Percentiles rank a stretch among this genome's conserved stretches.
Evolutionary conservation across 2,113 vertebrate genomes (phyloP).

Genomic region (Tichodroma muraria): DNA sequence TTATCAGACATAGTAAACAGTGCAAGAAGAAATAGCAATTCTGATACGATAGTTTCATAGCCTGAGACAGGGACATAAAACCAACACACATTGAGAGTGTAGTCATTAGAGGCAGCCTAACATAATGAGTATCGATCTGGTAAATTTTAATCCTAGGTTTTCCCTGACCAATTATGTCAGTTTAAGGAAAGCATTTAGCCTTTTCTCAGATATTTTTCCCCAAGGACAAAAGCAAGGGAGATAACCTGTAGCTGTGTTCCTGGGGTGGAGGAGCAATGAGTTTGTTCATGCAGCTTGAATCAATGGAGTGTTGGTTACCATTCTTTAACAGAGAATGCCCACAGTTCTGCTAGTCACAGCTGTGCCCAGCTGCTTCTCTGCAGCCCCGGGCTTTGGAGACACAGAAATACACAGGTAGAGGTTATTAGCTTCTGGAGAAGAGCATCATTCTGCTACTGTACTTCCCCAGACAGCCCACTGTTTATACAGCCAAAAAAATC

Average conservation of each 20-base stretch:
- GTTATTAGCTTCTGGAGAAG: neutral
- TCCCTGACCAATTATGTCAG: neutral
- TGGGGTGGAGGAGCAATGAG: neutral
- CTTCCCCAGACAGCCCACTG: neutral
- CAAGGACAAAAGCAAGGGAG: neutral
- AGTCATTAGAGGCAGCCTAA: neutral
- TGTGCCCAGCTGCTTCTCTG: neutral
- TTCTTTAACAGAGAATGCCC: neutral
- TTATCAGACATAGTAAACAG: neutral
- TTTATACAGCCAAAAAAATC: neutral
- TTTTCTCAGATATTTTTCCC: neutral
- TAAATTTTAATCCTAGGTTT: neutral
- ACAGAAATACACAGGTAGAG: neutral
- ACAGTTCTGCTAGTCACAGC: neutral
- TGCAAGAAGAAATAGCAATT: neutral
- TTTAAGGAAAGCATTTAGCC: neutral
- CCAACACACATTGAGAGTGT: neutral
- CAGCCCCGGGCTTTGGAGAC: neutral
- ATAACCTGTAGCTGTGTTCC: rapidly evolving
- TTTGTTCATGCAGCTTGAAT: neutral
- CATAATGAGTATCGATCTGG: neutral
- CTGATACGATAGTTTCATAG: neutral
- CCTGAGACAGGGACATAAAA: neutral
- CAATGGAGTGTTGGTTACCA: neutral
- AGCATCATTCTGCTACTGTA: neutral